Evolutionary conservation across 2,888 invertebrate species (phyloP).

Genomic region (Sphaerophoria rueppellii): DNA sequence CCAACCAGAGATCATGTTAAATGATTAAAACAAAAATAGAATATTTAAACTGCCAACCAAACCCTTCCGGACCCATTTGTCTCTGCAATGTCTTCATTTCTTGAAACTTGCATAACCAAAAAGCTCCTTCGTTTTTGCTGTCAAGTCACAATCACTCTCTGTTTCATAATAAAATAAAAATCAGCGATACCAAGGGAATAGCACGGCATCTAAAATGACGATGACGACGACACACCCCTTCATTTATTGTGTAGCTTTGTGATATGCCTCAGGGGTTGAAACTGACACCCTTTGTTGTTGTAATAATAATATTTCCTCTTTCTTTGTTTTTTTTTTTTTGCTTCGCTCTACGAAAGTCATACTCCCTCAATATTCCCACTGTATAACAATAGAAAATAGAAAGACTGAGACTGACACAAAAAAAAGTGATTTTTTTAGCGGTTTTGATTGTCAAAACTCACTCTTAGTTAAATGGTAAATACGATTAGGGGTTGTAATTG

Average conservation of each 20-base stretch:
- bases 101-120: conserved; percentile 24
- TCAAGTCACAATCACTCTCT: conserved; percentile 31
- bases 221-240: conserved; percentile 66
- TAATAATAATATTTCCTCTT: conserved; percentile 54
- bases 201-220: not conserved
- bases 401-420: not conserved
- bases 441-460: conserved; percentile 70
- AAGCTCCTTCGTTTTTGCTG: not conserved
- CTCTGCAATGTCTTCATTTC: conserved; percentile 39
- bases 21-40: conserved; percentile 72
- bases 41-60: conserved; percentile 73
- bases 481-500: conserved; percentile 74
- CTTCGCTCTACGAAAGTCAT: conserved; percentile 8
- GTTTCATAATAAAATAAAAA: conserved; percentile 41
- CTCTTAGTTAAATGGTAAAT: conserved; percentile 70
- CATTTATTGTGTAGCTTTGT: conserved; percentile 60
- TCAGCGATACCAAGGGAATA: conserved; percentile 25
- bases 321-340: conserved; percentile 10
- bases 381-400: not conserved
- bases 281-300: conserved; percentile 70
- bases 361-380: conserved; percentile 14
- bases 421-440: conserved; percentile 62
- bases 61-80: conserved; percentile 65
- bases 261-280: conserved; percentile 65
- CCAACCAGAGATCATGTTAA: conserved; percentile 62